Base-by-base conservation (phyloP, 2,797 vertebrate genomes). In the Zalophus californianus region DNA sequence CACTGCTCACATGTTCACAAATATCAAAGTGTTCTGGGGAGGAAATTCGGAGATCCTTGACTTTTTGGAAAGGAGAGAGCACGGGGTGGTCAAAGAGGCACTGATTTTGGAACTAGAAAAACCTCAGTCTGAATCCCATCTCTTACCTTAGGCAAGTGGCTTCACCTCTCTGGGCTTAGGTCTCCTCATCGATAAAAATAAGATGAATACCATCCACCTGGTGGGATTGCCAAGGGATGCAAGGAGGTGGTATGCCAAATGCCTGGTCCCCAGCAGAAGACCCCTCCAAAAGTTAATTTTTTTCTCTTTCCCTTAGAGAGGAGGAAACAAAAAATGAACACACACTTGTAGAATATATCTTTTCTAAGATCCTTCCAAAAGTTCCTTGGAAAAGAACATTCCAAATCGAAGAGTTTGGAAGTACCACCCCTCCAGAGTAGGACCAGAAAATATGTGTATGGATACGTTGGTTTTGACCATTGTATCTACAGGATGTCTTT, bases 81-180 rank as follows among this genome's bases (percentile, higher is more conserved):
- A 11, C 0, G 21, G 4, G 2, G 13, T 16, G 38, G 21, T 72
- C 25, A 92, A 56, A 96, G 44, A 32, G 64, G 32, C 32, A 78
- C 13, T 16, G 10, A 29, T 12, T 32, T 41, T 7, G 70, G 32
- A 87, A 52, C 35, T 93, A 91, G 58, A 32, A 93, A 54, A 83
- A 15, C 7, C 80, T 85, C 18, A 3, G 35, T 79, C 35, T 78
- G 90, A 90, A 60, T 50, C n/a, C 72, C 32, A 38, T 50, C 66
- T 68, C 72, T n/a, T 84, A 75, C 18, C n/a, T 44, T 50, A 52
- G 64, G n/a, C 16, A 77, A 56, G 79, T 64, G 44, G 38, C 72
- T 92, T 90, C 50, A 68, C n/a, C 52, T 92, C n/a, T 85, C 64
- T 79, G 86, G 79, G 32, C 54, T 77, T 23, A 66, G 78, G 62